Conservation (phyloP, 2,113 vertebrate genomes). For the Brienomyrus longianalis region DNA sequence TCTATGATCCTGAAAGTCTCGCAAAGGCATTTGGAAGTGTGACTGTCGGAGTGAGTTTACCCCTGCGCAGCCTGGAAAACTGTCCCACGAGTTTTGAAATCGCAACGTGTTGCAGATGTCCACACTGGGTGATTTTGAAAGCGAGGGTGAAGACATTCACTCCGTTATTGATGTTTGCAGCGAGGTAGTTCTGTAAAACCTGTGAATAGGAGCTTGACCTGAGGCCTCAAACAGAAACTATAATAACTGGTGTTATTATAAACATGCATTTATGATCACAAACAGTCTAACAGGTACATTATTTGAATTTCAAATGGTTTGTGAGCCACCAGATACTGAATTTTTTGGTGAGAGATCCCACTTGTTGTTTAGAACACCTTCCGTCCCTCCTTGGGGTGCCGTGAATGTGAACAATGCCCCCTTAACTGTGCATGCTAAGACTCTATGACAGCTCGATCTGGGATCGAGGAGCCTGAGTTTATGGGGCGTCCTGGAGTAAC, state of each 20-base stretch:
- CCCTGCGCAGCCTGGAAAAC: neutral
- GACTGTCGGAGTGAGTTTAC: neutral
- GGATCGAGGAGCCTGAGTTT: neutral
- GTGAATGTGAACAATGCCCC: neutral
- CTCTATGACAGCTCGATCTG: neutral
- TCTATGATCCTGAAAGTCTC: neutral
- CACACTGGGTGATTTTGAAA: constrained; percentile 40
- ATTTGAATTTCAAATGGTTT: neutral
- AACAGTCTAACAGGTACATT: neutral
- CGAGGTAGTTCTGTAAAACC: constrained; percentile 49
- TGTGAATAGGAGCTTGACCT: constrained; percentile 14
- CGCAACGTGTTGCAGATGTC: constrained; percentile 31
- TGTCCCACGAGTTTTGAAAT: constrained; percentile 32
- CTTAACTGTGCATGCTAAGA: neutral
- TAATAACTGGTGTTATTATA: neutral
- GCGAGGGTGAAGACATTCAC: constrained; percentile 26
- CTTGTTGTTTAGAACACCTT: neutral
- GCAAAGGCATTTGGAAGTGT: too few species aligned
- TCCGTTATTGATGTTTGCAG: constrained; percentile 42
- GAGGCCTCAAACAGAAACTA: neutral
- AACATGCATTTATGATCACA: neutral
- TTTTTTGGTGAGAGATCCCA: neutral
- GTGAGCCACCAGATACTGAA: neutral
- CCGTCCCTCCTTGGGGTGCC: neutral
- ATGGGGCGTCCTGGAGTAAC: neutral